Percentiles rank a stretch among this genome's conserved stretches.
Conservation (phyloP, 2,888 invertebrate species). For the Aphelenchoides bicaudatus region DNA sequence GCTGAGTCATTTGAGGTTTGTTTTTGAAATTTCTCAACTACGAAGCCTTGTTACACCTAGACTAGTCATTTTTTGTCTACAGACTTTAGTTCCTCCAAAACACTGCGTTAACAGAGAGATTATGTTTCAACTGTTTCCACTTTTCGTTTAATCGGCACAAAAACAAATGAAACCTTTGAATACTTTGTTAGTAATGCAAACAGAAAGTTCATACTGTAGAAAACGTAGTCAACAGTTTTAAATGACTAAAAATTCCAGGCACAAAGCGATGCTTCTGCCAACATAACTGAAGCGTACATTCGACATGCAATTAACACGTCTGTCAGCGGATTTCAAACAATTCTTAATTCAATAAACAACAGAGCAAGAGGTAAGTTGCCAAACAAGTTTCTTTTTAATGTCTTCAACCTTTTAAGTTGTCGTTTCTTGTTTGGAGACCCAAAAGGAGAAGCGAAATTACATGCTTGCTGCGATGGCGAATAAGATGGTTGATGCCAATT, state of each 20-base stretch:
- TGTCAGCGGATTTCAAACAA: constrained; percentile 25
- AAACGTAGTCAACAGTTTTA: no score
- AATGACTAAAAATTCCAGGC: not conserved
- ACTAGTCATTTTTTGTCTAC: no score
- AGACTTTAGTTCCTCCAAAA: no score
- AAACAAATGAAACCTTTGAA: no score
- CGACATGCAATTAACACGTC: not conserved
- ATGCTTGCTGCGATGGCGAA: constrained; percentile 23
- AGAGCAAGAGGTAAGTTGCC: constrained; percentile 25
- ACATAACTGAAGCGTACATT: constrained; percentile 1
- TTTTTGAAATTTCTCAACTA: not conserved
- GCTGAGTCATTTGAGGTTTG: not conserved
- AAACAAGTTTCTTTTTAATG: no score
- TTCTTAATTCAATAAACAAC: constrained; percentile 23
- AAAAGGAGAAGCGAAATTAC: constrained; percentile 7
- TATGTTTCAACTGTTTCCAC: no score
- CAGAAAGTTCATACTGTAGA: no score
- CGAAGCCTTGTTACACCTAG: no score
- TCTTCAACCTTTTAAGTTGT: constrained; percentile 15
- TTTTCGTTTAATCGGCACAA: not conserved
- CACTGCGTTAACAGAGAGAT: no score
- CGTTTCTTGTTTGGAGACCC: constrained; percentile 3
- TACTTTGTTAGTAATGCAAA: no score
- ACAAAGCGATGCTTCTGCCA: constrained; percentile 1
- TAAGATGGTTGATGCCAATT: constrained; percentile 37